Evolutionary conservation across 2,888 invertebrate genomes (phyloP).

Genomic region (Odiellus spinosus): DNA sequence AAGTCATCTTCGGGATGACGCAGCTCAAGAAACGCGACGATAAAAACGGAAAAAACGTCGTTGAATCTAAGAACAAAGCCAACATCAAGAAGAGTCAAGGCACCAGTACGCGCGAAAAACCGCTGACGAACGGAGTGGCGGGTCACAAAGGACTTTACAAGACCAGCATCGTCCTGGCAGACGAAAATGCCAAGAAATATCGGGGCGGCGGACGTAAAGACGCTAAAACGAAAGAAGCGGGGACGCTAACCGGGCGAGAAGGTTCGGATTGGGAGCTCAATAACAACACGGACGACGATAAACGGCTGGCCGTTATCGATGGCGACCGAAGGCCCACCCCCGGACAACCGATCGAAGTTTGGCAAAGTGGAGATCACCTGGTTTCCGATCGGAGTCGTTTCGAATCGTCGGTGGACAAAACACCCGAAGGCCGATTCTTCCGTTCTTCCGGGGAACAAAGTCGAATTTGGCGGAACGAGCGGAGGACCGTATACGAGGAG

Average conservation of each 20-base stretch:
- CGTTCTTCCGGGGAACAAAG: conserved; percentile 12
- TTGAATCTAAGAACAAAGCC: neutral
- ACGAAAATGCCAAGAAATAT: neutral
- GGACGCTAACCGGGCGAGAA: conserved; percentile 6
- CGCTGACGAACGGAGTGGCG: neutral
- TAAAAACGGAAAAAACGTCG: neutral
- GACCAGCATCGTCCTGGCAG: conserved; percentile 8
- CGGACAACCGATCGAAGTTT: conserved; percentile 1
- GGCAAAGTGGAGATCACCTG: conserved; percentile 13
- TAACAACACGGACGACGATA: neutral
- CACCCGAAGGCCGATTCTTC: conserved; percentile 11
- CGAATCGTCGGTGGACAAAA: conserved; percentile 7
- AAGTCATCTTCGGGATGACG: conserved; percentile 14
- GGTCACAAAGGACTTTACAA: conserved; percentile 4
- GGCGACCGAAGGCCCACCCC: neutral
- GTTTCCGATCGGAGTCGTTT: conserved; percentile 10
- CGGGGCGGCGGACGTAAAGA: neutral
- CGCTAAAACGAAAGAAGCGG: conserved; percentile 3
- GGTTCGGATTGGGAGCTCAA: neutral
- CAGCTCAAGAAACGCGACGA: conserved; percentile 4
- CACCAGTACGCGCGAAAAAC: neutral
- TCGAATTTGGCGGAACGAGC: conserved; percentile 13
- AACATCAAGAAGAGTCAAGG: neutral
- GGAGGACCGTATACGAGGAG: conserved; percentile 11
- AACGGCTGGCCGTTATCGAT: neutral